phyloP scores from a whole-genome alignment of 1,140 invertebrate genomes.

The Dryas iulia region DNA sequence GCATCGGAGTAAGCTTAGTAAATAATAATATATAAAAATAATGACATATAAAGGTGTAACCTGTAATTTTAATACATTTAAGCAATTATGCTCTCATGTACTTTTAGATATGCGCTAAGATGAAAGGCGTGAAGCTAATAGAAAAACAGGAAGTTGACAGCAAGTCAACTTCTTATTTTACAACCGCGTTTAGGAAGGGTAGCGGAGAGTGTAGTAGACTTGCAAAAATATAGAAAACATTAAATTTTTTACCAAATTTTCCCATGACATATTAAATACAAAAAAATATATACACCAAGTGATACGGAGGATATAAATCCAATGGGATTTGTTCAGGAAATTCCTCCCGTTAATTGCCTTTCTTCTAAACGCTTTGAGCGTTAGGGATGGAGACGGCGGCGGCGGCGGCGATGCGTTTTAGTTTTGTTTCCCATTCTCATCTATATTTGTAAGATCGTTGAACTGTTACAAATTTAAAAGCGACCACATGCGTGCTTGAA shows the following conservation, averaged over 20 bases:
- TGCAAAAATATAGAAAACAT: not conserved
- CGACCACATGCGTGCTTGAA: constrained; percentile 12
- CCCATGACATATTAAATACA: not conserved
- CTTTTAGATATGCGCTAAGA: too few species aligned
- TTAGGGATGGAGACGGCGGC: constrained; percentile 21
- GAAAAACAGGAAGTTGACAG: too few species aligned
- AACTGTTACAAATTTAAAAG: constrained; percentile 27
- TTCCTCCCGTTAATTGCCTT: constrained; percentile 10
- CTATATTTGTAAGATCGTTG: constrained; percentile 55
- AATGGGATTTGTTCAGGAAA: constrained; percentile 6
- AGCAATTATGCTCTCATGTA: too few species aligned
- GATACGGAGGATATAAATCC: not conserved
- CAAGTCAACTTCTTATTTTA: too few species aligned
- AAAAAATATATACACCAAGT: not conserved
- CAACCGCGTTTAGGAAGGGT: too few species aligned
- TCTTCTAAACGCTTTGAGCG: constrained; percentile 23
- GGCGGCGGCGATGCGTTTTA: constrained; percentile 44
- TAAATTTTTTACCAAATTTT: not conserved
- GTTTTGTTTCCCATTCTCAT: constrained; percentile 48
- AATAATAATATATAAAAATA: too few species aligned
- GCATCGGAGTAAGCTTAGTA: too few species aligned
- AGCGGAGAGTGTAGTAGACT: not conserved
- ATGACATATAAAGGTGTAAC: too few species aligned
- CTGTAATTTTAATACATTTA: too few species aligned
- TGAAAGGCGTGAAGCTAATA: too few species aligned